Base-by-base conservation (phyloP, 2,888 invertebrate genomes). In the Andrena flavipes region DNA sequence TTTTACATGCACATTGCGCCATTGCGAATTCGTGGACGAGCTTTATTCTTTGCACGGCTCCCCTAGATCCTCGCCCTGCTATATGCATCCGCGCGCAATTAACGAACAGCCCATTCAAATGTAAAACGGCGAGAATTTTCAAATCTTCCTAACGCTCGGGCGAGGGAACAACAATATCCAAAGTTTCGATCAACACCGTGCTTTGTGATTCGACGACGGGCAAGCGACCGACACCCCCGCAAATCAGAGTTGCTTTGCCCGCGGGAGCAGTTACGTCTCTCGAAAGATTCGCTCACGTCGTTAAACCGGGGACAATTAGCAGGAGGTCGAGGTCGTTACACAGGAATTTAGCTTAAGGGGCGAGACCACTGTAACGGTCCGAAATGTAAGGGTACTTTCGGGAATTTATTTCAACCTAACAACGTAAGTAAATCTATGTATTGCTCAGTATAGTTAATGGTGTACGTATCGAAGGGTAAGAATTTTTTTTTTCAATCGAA, bases 31-130 rank as follows among this genome's bases (percentile, higher is more conserved):
- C 77, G 23, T 33, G 35, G 76, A 56, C 69, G 63, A 77, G 64
- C 60, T 69, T 64, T 78, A 77, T 79, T 79, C 78, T 70, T 70
- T 56, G 59, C 78, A 26, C 56, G 20, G 10, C 56, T 23, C 10
- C 23, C 23, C 56, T 23, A 20, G 23, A 26, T 13, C 8, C 10
- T 56, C 8, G 23, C 23, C 23, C 26, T 16, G 16, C 42, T 42
- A 16, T 1, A 42, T 13, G 8, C 56, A 56, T 56, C 56, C 60
- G 54, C 54, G 54, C 35, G 16, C 8, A 54, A 23, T 68, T 54
- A 56, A 35, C 54, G 35, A 23, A 2, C 42, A 16, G 42, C 16
- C 16, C 16, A 5, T 42, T 42, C 42, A 16, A 42, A 5, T 42
- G 16, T 5, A 13, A 42, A 42, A 16, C 16, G 42, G 42, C 13